These are phyloP conservation scores for Diplodus puntazzo DNA, from an alignment of 2,797 vertebrate species.

Conservation along the genomic window DNA sequence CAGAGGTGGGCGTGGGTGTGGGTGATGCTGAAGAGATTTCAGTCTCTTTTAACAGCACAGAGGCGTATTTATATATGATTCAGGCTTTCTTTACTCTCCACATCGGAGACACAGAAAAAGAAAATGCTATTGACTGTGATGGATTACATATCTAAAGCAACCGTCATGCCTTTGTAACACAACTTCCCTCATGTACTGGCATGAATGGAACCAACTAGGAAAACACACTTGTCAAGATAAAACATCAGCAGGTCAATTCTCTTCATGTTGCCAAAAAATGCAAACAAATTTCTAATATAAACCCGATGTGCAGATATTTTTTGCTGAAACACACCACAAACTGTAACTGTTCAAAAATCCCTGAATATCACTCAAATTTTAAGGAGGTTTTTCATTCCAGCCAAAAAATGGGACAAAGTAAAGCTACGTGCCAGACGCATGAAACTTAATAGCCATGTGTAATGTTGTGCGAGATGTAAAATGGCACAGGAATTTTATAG, in stretches of 20 bases:
- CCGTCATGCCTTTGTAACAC: too few species aligned
- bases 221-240: not conserved
- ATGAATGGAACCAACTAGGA: too few species aligned
- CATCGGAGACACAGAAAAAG: not conserved
- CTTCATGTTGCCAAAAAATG: not conserved
- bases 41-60: not conserved
- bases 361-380: not conserved
- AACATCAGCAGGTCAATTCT: not conserved
- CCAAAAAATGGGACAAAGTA: not conserved
- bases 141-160: not conserved
- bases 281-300: too few species aligned
- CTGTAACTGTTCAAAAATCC: not conserved
- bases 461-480: not conserved
- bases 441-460: not conserved
- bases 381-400: too few species aligned
- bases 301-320: too few species aligned
- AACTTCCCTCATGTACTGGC: too few species aligned
- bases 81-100: not conserved
- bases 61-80: not conserved
- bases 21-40: slow-evolving; percentile 12
- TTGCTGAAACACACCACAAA: not conserved
- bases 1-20: slow-evolving; percentile 23
- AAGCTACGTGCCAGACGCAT: not conserved
- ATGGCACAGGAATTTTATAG: not conserved
- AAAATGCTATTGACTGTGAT: not conserved